These are phyloP conservation scores for Sylvietta virens DNA, from an alignment of 2,113 vertebrate genomes.

Conservation along the genomic window DNA sequence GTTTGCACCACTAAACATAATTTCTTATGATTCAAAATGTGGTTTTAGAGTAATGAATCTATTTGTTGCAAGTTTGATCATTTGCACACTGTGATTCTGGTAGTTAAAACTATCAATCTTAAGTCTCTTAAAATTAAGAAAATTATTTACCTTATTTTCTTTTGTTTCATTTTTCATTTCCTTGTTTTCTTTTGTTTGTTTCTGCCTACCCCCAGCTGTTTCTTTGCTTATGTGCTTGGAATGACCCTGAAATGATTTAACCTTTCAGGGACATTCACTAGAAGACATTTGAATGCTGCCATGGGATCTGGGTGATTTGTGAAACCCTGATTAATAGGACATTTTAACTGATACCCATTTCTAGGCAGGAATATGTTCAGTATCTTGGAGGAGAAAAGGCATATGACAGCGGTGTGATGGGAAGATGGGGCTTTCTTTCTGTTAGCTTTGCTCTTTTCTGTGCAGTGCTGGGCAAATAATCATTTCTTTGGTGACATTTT, in stretches of 20 bases:
- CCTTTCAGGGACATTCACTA: neutral
- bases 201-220: neutral
- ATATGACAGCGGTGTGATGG: neutral
- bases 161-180: neutral
- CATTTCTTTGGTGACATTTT: neutral
- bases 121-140: neutral
- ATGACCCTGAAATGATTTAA: neutral
- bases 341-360: conserved; percentile 12
- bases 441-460: neutral
- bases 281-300: neutral
- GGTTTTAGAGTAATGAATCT: neutral
- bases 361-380: neutral
- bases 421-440: neutral
- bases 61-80: neutral
- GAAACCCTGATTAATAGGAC: neutral
- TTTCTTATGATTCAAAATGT: neutral
- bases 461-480: neutral
- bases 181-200: neutral
- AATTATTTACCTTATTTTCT: neutral
- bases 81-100: neutral
- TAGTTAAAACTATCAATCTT: neutral
- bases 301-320: neutral
- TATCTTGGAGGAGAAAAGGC: neutral
- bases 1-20: neutral
- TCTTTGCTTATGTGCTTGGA: neutral